Evolutionary conservation across 35 echinoderm and acorn worm genomes (phyloP).

Genomic region (Apostichopus parvimensis): DNA sequence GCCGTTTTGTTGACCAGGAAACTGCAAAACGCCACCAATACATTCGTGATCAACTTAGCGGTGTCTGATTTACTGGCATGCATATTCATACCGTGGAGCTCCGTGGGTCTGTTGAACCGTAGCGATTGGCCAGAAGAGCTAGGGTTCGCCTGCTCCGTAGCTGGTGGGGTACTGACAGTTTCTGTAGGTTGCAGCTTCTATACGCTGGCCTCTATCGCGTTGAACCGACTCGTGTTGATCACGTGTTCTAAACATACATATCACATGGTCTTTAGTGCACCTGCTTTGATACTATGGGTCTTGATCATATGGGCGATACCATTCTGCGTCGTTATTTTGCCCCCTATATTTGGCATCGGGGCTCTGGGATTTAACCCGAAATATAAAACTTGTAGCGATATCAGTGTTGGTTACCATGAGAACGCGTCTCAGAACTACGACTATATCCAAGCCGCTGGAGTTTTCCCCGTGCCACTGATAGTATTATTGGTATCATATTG

Average conservation of each 20-base stretch:
- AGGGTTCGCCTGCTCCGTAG: conserved; percentile 37
- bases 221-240: conserved; percentile 73
- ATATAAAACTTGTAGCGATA: conserved; percentile 72
- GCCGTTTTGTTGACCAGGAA: conserved; percentile 47
- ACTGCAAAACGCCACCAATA: conserved; percentile 68
- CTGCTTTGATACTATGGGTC: conserved; percentile 52
- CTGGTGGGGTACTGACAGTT: conserved; percentile 56
- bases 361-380: conserved; percentile 76
- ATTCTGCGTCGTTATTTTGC: conserved; percentile 60
- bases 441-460: conserved; percentile 57
- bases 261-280: conserved; percentile 43
- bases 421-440: conserved; percentile 60
- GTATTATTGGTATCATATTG: conserved; percentile 70
- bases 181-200: conserved; percentile 72
- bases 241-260: conserved; percentile 51
- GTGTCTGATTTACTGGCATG: conserved; percentile 62
- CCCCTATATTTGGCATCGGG: conserved; percentile 56
- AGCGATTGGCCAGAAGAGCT: background rate
- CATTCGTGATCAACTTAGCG: conserved; percentile 67
- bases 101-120: conserved; percentile 19
- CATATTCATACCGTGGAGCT: conserved; percentile 53
- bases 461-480: conserved; percentile 67
- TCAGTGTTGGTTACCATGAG: conserved; percentile 24
- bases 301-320: conserved; percentile 66
- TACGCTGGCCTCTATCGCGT: conserved; percentile 67